phyloP scores from a whole-genome alignment of 2,888 invertebrate genomes.

The Ormyrus labotus region DNA sequence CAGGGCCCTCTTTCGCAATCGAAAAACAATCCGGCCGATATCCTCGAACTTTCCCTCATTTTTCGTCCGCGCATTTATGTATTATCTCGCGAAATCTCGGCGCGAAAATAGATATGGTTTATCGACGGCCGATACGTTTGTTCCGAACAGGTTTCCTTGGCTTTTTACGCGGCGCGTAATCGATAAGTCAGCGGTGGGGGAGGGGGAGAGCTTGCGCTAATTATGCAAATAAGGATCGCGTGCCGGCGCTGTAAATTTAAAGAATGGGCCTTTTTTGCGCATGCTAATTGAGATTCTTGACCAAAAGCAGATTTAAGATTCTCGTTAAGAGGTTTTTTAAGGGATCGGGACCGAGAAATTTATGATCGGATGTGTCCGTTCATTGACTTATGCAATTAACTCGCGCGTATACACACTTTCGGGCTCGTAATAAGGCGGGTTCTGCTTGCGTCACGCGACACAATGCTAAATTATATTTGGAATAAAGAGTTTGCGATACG shows the following conservation, averaged over 20 bases:
- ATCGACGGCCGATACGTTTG: constrained; percentile 49
- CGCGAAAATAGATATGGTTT: constrained; percentile 39
- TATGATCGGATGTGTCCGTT: constrained; percentile 19
- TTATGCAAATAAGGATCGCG: constrained; percentile 41
- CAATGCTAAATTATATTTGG: too few relatives aligned
- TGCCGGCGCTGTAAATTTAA: constrained; percentile 17
- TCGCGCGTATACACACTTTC: background rate
- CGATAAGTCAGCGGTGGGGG: constrained; percentile 7
- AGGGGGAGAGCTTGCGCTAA: constrained; percentile 31
- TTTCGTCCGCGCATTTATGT: too few relatives aligned
- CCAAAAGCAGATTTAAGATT: constrained; percentile 34
- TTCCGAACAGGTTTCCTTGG: background rate
- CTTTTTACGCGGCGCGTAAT: constrained; percentile 19
- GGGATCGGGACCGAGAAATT: background rate
- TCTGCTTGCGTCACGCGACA: background rate
- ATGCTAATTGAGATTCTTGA: constrained; percentile 40
- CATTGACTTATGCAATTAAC: constrained; percentile 22
- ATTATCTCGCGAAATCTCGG: too few relatives aligned
- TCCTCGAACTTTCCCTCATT: background rate
- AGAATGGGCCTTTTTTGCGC: constrained; percentile 8
- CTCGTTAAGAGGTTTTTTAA: background rate
- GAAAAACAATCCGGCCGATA: background rate
- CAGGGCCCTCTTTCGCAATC: constrained; percentile 7
- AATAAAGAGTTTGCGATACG: too few relatives aligned
- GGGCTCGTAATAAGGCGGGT: background rate